Evolutionary conservation across 2,888 invertebrate species (phyloP).

Genomic region (Ischnus inquisitorius): DNA sequence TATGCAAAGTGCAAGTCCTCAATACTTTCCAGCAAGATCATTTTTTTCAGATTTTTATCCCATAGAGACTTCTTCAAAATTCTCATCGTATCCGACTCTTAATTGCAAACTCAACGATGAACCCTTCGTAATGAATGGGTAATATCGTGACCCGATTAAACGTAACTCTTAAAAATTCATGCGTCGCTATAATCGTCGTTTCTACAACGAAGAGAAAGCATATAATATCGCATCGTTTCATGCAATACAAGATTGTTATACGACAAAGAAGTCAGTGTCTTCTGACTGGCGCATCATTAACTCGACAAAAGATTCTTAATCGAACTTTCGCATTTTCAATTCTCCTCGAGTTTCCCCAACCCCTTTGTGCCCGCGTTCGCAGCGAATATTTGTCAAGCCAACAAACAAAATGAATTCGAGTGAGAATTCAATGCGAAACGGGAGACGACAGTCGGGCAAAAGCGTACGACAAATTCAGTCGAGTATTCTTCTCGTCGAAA

Average conservation of each 20-base stretch:
- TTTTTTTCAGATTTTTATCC: too few relatives aligned
- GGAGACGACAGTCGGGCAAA: constrained; percentile 42
- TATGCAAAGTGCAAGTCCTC: too few relatives aligned
- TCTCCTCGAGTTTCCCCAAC: not conserved
- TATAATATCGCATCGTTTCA: not conserved
- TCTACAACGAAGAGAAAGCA: not conserved
- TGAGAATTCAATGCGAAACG: constrained; percentile 59
- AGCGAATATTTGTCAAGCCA: constrained; percentile 54
- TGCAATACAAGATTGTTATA: not conserved
- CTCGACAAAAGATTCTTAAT: constrained; percentile 17
- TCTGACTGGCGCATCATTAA: not conserved
- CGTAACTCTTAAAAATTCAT: not conserved
- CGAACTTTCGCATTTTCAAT: constrained; percentile 5
- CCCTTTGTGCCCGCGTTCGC: not conserved
- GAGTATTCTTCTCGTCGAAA: constrained; percentile 35
- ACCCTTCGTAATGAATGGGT: too few relatives aligned
- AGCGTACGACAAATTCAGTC: constrained; percentile 29
- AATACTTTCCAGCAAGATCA: too few relatives aligned
- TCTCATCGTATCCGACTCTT: too few relatives aligned
- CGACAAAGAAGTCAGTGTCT: not conserved
- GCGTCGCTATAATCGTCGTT: not conserved
- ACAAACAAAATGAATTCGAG: constrained; percentile 52
- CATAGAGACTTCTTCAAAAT: too few relatives aligned
- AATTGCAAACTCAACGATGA: too few relatives aligned
- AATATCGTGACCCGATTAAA: not conserved